Base-by-base conservation (phyloP, 2,113 vertebrate genomes). In the Gymnorhina tibicen region DNA sequence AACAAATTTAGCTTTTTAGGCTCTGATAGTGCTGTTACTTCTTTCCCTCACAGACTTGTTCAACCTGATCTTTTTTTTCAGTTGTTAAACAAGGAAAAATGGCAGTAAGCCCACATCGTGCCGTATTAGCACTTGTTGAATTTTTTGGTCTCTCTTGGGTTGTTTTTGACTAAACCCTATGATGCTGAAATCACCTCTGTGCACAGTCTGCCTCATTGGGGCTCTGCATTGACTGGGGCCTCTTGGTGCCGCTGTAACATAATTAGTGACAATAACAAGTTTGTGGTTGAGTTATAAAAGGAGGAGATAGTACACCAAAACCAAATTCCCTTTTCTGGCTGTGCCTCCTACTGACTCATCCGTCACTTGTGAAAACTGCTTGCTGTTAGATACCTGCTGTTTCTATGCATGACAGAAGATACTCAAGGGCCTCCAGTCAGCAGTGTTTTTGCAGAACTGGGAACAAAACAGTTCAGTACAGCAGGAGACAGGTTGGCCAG, bases 321-420 rank as follows among this genome's bases (percentile, higher is more conserved):
- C 69, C 60, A 84, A 92, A 72, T 69, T 78, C 73, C 24, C 35
- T 67, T 83, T 87, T 72, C 77, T 95, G 77, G 50, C 91, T 70
- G 23, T 93, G 69, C 53, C 68, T 93, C 79, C 56, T 93, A 52
- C 76, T 92, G 92, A 96, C 91, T 91, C 79, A 81, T 52, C 68
- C 0, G 2, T 91, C 79, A 78, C 90, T 96, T 89, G 90, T 84
- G 93, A 70, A 91, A 80, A 88, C 68, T 84, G 52, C 90, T 92
- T 84, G 79, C 94, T 89, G 68, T 90, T 97, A 39, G 58, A 35
- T 92, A 87, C 86, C 93, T 93, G 76, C 95, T 96, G 95, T 91
- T 96, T 95, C 93, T 92, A 28, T 92, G 92, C 95, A 81, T 95
- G 92, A 92, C 13, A 8, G 88, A 81, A 87, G 81, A 93, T 80